phyloP scores from a whole-genome alignment of 2,797 vertebrate species.

The Sus cebifrons region DNA sequence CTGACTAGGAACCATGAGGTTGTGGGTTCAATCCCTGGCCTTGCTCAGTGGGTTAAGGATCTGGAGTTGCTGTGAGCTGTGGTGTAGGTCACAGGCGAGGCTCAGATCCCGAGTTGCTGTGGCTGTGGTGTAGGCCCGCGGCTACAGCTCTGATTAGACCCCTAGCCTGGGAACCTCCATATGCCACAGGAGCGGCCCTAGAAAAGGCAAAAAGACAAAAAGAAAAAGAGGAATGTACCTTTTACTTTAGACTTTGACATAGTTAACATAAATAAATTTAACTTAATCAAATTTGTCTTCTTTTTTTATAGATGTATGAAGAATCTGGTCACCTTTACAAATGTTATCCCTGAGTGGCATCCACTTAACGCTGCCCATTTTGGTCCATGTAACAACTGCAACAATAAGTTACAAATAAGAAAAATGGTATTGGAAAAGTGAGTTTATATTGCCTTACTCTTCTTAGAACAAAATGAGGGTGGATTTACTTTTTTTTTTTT shows the following conservation, averaged over 20 bases:
- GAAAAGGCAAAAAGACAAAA: no score
- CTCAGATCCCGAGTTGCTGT: no score
- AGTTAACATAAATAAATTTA: slow-evolving; percentile 25
- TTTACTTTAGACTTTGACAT: background rate
- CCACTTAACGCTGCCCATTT: slow-evolving; percentile 93
- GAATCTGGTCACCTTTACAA: slow-evolving; percentile 94
- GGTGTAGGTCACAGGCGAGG: no score
- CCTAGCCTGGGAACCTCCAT: no score
- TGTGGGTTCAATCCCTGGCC: no score
- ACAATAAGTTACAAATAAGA: slow-evolving; percentile 91
- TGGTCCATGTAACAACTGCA: slow-evolving; percentile 93
- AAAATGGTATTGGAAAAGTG: slow-evolving; percentile 95
- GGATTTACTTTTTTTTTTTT: background rate
- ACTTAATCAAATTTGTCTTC: background rate
- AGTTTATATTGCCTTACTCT: slow-evolving; percentile 80
- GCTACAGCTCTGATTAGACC: no score
- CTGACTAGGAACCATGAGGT: no score
- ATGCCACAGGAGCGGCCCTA: no score
- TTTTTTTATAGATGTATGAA: slow-evolving; percentile 90
- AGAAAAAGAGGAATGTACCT: background rate
- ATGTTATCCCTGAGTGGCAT: slow-evolving; percentile 93
- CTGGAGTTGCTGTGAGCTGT: no score
- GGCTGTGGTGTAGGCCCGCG: no score
- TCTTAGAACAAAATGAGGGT: slow-evolving; percentile 60
- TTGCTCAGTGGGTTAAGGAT: no score